These are phyloP conservation scores for Pyrocephalus nanus DNA, from an alignment of 2,797 vertebrate genomes.

Conservation along the genomic window DNA sequence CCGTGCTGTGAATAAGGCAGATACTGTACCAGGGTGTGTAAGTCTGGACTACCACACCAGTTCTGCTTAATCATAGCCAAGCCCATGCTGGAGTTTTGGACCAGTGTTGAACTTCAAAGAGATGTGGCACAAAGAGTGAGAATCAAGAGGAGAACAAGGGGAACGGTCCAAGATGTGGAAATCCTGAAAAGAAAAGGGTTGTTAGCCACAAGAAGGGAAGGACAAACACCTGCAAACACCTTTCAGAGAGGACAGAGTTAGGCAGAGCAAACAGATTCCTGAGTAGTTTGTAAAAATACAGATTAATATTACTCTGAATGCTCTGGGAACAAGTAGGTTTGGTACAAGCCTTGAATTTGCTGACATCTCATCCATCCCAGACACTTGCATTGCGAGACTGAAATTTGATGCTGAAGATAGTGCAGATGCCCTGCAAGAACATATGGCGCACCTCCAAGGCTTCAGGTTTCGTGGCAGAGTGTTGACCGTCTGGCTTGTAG, in stretches of 20 bases:
- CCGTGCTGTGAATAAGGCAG: neutral
- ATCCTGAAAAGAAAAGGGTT: neutral
- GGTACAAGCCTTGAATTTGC: neutral
- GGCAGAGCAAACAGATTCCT: neutral
- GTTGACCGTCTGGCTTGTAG: neutral
- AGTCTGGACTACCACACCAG: neutral
- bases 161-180: neutral
- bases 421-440: neutral
- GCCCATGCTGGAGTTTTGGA: neutral
- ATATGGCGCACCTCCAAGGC: neutral
- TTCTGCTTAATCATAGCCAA: neutral
- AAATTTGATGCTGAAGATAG: neutral
- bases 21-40: neutral
- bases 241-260: neutral
- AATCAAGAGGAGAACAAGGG: neutral
- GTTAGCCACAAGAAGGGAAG: neutral
- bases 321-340: neutral
- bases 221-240: neutral
- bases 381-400: neutral
- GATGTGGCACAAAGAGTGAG: neutral
- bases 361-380: neutral
- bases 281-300: fast-evolving
- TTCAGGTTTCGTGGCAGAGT: neutral
- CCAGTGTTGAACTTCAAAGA: neutral
- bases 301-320: neutral